Evolutionary conservation across 2,888 invertebrate genomes (phyloP).

Genomic region (Lepidocyrtinus sp.): DNA sequence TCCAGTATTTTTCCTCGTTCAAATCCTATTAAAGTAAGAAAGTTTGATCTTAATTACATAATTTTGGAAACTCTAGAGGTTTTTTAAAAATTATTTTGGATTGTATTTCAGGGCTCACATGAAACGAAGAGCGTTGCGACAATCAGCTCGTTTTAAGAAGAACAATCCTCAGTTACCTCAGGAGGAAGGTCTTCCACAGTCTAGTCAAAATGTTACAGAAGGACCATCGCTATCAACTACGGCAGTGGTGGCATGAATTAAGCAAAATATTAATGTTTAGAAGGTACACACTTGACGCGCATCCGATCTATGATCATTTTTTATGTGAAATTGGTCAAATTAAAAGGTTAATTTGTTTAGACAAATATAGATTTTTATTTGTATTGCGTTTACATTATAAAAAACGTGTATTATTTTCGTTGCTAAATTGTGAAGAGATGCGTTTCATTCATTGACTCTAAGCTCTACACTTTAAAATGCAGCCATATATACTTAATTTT

Average conservation of each 20-base stretch:
- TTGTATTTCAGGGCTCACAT: neutral
- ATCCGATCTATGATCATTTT: too few species aligned
- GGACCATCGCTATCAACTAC: neutral
- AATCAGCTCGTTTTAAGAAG: neutral
- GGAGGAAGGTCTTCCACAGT: neutral
- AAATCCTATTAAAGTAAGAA: neutral
- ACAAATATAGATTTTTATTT: too few species aligned
- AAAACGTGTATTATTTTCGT: too few species aligned
- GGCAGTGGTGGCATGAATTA: too few species aligned
- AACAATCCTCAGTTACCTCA: neutral
- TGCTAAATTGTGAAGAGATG: too few species aligned
- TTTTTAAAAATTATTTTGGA: neutral
- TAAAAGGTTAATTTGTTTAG: neutral
- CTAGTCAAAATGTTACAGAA: neutral
- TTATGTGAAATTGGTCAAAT: neutral
- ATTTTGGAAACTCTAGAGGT: neutral
- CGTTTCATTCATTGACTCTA: too few species aligned
- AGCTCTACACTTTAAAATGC: too few species aligned
- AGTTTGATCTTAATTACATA: neutral
- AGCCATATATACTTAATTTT: too few species aligned
- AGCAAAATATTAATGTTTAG: too few species aligned
- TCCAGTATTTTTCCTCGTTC: slow-evolving; percentile 2
- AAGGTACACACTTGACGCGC: too few species aligned
- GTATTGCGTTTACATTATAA: too few species aligned
- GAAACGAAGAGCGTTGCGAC: neutral